These are phyloP conservation scores for Atractosteus spatula DNA, from an alignment of 2,113 vertebrate genomes.

Conservation along the genomic window DNA sequence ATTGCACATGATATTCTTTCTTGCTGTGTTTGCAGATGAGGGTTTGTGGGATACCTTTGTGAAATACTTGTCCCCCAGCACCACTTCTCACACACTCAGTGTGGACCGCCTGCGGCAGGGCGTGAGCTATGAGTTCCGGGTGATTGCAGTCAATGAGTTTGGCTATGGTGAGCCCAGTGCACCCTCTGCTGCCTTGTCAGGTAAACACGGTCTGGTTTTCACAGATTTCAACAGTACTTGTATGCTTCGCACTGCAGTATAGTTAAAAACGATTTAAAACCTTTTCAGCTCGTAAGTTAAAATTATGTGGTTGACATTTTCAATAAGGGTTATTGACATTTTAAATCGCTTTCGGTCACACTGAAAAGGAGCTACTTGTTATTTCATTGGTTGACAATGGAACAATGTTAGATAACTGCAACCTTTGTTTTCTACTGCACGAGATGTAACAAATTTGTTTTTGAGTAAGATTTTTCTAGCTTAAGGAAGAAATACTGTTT, in stretches of 20 bases:
- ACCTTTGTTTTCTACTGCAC: background rate
- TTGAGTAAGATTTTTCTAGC: no score
- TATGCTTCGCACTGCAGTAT: no score
- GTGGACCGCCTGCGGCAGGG: conserved; percentile 83
- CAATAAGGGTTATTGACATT: no score
- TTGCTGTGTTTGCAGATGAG: conserved; percentile 71
- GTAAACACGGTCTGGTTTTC: conserved; percentile 53
- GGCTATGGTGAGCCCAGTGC: conserved; percentile 91
- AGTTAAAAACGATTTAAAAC: no score
- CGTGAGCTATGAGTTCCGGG: conserved; percentile 91
- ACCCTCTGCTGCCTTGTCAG: conserved; percentile 81
- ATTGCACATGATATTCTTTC: conserved; percentile 14
- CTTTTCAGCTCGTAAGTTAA: no score
- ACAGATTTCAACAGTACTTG: no score
- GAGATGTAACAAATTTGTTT: background rate
- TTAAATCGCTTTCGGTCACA: no score
- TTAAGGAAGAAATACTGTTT: no score
- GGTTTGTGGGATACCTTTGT: conserved; percentile 91
- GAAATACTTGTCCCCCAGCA: conserved; percentile 75
- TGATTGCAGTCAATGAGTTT: conserved; percentile 82
- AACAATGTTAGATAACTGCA: background rate
- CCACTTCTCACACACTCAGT: conserved; percentile 77
- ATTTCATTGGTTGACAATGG: background rate
- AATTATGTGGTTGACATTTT: no score
- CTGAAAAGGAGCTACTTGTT: no score